Evolutionary conservation across 2,113 vertebrate species (phyloP).

Genomic region (Dicrurus megarhynchus): DNA sequence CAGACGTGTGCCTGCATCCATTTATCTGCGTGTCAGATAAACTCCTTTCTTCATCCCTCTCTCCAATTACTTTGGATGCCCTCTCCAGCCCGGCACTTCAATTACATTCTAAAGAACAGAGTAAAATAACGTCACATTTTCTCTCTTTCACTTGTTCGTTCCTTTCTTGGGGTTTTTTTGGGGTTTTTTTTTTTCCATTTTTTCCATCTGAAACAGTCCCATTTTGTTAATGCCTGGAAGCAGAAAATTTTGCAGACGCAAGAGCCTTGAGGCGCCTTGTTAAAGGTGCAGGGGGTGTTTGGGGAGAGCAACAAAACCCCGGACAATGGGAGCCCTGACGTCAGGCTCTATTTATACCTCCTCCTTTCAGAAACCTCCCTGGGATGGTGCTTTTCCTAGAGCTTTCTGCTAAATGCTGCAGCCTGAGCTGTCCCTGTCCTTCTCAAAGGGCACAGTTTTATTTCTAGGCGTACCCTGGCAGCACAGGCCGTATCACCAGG

Average conservation of each 20-base stretch:
- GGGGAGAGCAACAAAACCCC: not conserved
- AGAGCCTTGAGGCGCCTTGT: not conserved
- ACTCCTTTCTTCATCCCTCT: not conserved
- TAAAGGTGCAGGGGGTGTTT: not conserved
- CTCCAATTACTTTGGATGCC: not conserved
- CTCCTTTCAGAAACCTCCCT: conserved; percentile 18
- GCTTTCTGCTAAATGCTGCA: conserved; percentile 1
- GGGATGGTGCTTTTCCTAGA: conserved; percentile 25
- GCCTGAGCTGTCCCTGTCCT: conserved; percentile 16
- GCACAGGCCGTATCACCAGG: not conserved
- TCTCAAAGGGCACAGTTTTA: conserved; percentile 9
- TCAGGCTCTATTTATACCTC: conserved; percentile 57
- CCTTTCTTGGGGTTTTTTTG: not conserved
- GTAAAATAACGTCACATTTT: not conserved
- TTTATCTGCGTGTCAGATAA: not conserved
- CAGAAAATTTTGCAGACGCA: not conserved
- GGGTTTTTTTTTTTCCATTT: not conserved
- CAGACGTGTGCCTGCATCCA: not conserved
- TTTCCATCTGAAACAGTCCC: not conserved
- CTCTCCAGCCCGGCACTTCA: not conserved
- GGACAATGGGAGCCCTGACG: conserved; percentile 5
- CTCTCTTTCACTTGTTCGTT: not conserved
- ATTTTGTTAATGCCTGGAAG: conserved; percentile 47
- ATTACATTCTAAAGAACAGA: not conserved
- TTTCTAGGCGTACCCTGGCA: conserved; percentile 8